These are phyloP conservation scores for Corythoichthys haematopterus DNA, from an alignment of 2,113 vertebrate genomes.

Conservation along the genomic window DNA sequence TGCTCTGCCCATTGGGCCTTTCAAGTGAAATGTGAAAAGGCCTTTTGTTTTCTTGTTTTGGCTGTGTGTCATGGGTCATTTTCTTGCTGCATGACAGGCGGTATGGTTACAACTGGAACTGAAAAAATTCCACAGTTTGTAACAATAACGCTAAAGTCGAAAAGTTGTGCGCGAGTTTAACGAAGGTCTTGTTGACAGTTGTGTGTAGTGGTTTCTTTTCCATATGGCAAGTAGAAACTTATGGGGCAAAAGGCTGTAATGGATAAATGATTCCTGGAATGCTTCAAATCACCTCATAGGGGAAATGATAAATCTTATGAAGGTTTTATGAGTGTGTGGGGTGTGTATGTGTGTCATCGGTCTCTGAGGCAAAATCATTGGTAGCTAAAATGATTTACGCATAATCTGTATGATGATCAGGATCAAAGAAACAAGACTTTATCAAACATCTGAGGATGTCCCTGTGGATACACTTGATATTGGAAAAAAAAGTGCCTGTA, in stretches of 20 bases:
- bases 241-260: neutral
- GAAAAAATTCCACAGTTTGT: neutral
- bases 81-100: neutral
- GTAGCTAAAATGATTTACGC: constrained; percentile 31
- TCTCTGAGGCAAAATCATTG: constrained; percentile 27
- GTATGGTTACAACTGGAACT: neutral
- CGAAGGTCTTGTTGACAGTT: neutral
- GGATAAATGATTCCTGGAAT: constrained; percentile 6
- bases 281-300: neutral
- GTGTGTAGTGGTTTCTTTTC: neutral
- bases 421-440: constrained; percentile 44
- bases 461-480: constrained; percentile 39
- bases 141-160: too few species aligned
- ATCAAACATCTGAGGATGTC: constrained; percentile 42
- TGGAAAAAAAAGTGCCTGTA: neutral
- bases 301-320: constrained; percentile 6
- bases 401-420: constrained; percentile 44
- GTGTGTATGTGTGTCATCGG: constrained; percentile 16
- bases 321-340: constrained; percentile 7
- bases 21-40: too few species aligned
- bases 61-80: neutral
- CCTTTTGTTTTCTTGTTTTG: neutral
- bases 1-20: too few species aligned
- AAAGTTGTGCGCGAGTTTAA: neutral
- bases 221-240: neutral